Conservation (phyloP, 2,888 invertebrate species). For the Phoronis australis region DNA sequence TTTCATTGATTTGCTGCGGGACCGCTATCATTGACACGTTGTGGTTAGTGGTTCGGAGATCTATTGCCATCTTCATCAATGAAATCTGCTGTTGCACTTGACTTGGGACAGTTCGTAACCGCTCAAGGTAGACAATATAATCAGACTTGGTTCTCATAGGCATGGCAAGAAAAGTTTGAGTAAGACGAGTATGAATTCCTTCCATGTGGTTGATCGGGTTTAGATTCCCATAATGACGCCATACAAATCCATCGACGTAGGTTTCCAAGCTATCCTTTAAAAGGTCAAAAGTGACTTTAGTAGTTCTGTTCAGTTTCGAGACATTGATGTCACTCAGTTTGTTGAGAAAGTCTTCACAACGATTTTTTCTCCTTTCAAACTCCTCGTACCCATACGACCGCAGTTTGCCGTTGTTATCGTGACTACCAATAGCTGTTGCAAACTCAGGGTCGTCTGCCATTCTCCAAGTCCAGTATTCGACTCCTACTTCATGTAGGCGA, state of each 20-base stretch:
- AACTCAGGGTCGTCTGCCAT: background rate
- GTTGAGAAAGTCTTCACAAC: too few species aligned
- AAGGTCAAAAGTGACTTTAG: too few species aligned
- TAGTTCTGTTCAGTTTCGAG: too few species aligned
- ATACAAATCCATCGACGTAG: too few species aligned
- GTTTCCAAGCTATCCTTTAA: too few species aligned
- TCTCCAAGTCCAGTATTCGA: background rate
- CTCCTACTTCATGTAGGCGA: too few species aligned
- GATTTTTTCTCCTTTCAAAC: too few species aligned
- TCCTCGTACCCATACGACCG: too few species aligned
- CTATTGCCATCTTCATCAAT: conserved; percentile 37
- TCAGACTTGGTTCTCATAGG: conserved; percentile 20
- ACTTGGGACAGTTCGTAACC: conserved; percentile 12
- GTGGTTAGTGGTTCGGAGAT: conserved; percentile 28
- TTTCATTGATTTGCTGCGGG: conserved; percentile 19
- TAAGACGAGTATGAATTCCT: conserved; percentile 26
- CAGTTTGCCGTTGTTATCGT: background rate
- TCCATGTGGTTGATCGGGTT: conserved; percentile 46
- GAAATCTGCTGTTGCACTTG: conserved; percentile 19
- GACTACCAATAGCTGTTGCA: background rate
- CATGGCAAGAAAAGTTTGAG: conserved; percentile 20
- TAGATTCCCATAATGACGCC: too few species aligned
- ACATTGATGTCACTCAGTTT: too few species aligned
- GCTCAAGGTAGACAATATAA: conserved; percentile 22
- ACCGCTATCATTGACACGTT: conserved; percentile 31